A percentile compares a stretch with the other conserved stretches of the same genome.
Evolutionary conservation across 2,888 invertebrate genomes (phyloP).

Genomic region (Junonia oenone): DNA sequence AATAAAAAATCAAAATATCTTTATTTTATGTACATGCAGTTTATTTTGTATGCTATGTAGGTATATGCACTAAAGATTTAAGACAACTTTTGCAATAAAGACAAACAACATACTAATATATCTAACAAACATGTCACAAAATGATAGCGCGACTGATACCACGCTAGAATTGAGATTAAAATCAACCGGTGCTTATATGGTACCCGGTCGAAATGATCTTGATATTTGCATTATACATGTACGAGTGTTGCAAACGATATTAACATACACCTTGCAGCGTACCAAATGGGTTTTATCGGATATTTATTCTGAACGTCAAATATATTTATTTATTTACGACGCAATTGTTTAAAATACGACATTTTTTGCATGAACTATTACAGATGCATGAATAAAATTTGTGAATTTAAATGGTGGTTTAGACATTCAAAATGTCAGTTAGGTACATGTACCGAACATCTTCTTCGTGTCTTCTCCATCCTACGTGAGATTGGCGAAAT

Average conservation of each 20-base stretch:
- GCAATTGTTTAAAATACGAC: background rate
- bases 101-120: no score
- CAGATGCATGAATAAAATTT: background rate
- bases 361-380: background rate
- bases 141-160: background rate
- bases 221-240: constrained; percentile 24
- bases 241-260: constrained; percentile 28
- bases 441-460: no score
- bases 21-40: no score
- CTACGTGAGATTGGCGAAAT: no score
- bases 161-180: constrained; percentile 16
- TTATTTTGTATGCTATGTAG: no score
- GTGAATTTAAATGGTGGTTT: background rate
- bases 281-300: constrained; percentile 18
- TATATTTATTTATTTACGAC: constrained; percentile 9
- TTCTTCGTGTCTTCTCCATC: no score
- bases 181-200: constrained; percentile 19
- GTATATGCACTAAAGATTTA: no score
- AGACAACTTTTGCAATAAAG: no score
- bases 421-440: no score
- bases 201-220: constrained; percentile 25
- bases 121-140: background rate
- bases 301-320: constrained; percentile 14
- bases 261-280: constrained; percentile 24
- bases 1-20: no score